A percentile compares a stretch with the other conserved stretches of the same genome.
Evolutionary conservation across 2,113 vertebrate genomes (phyloP).

Genomic region (Sinocyclocheilus anophthalmus): DNA sequence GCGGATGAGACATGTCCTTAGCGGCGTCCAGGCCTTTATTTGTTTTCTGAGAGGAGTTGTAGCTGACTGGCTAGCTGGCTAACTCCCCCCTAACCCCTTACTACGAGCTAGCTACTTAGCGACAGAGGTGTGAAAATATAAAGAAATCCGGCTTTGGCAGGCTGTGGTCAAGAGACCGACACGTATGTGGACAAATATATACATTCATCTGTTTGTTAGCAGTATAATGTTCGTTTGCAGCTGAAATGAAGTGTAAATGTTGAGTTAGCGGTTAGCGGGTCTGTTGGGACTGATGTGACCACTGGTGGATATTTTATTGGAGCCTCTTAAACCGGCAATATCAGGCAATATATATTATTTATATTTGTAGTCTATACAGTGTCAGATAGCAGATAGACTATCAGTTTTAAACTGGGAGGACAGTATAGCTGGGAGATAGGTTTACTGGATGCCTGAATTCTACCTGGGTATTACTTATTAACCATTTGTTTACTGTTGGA

Average conservation of each 20-base stretch:
- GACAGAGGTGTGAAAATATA: conserved; percentile 39
- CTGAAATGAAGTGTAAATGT: neutral
- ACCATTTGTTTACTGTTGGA: conserved; percentile 13
- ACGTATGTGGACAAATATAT: conserved; percentile 13
- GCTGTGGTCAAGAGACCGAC: conserved; percentile 34
- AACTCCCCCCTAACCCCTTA: conserved; percentile 12
- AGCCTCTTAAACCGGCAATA: conserved; percentile 4
- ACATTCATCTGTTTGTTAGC: neutral
- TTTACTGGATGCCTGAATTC: conserved; percentile 18
- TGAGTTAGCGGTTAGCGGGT: neutral
- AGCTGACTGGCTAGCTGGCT: conserved; percentile 46
- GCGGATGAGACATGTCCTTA: conserved; percentile 34
- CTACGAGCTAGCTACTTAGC: conserved; percentile 47
- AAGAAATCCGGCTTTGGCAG: conserved; percentile 36
- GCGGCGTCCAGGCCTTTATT: neutral
- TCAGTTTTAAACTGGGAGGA: neutral
- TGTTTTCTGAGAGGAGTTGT: conserved; percentile 44
- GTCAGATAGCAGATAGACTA: conserved; percentile 15
- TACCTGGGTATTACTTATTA: conserved; percentile 25
- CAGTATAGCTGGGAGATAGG: conserved; percentile 28
- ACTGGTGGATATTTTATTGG: conserved; percentile 9
- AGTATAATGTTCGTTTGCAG: neutral
- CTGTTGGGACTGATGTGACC: conserved; percentile 1
- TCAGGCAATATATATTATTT: conserved; percentile 28
- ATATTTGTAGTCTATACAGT: conserved; percentile 15